Evolutionary conservation across 1,140 invertebrate genomes (phyloP).

Genomic region (Caerostris darwini): DNA sequence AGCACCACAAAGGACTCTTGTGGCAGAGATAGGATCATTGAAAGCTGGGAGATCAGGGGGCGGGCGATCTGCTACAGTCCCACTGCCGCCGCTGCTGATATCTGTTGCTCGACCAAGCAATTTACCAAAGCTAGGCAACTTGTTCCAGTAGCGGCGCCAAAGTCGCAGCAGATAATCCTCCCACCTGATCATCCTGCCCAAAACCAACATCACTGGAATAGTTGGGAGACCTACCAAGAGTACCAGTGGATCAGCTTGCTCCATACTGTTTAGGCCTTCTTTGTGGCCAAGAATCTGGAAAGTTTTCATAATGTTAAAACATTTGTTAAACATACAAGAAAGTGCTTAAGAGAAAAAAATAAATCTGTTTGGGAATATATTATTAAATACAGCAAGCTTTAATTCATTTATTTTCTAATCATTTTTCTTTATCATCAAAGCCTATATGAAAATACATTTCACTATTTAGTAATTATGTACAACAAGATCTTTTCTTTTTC

Average conservation of each 20-base stretch:
- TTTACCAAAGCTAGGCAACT: conserved; percentile 82
- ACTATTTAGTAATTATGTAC: too few species aligned
- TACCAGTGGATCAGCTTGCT: conserved; percentile 95
- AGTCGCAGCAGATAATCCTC: conserved; percentile 93
- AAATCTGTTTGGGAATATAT: too few species aligned
- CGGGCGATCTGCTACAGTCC: conserved; percentile 62
- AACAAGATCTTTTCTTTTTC: too few species aligned
- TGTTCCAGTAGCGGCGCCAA: conserved; percentile 83
- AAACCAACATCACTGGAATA: conserved; percentile 94
- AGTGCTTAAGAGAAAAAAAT: too few species aligned
- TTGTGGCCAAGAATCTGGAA: conserved; percentile 90
- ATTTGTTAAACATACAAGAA: too few species aligned
- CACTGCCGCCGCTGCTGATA: neutral
- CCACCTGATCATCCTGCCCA: conserved; percentile 96
- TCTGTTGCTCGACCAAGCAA: conserved; percentile 80
- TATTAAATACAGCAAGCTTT: too few species aligned
- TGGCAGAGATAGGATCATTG: conserved; percentile 92
- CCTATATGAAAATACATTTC: too few species aligned
- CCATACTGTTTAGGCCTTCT: conserved; percentile 96
- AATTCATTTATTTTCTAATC: too few species aligned
- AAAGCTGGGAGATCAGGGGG: conserved; percentile 84
- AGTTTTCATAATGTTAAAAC: neutral
- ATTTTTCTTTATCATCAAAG: too few species aligned
- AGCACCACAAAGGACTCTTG: conserved; percentile 94
- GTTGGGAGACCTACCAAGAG: conserved; percentile 94